Percentiles rank a stretch among this genome's conserved stretches.
These are phyloP conservation scores for Orchesella cincta DNA, from an alignment of 1,140 invertebrate species.

Conservation along the genomic window DNA sequence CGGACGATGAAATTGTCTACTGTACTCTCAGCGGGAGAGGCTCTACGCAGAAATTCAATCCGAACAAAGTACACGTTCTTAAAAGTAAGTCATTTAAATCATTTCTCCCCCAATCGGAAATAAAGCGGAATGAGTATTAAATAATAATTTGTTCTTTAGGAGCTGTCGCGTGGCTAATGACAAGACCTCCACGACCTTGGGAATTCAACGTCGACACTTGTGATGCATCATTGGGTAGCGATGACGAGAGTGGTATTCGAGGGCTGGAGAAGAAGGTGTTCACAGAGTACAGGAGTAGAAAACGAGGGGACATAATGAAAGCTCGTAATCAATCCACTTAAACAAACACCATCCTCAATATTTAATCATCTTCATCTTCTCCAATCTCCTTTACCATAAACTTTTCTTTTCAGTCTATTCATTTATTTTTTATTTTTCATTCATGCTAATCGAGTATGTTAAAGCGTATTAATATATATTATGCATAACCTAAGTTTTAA, in stretches of 20 bases:
- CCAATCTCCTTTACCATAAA: neutral
- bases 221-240: neutral
- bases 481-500: too few relatives aligned
- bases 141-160: neutral
- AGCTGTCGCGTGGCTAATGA: neutral
- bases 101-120: neutral
- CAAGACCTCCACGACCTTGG: neutral
- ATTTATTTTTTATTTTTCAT: too few relatives aligned
- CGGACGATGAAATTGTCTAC: constrained; percentile 4
- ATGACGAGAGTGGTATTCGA: neutral
- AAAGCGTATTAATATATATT: too few relatives aligned
- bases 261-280: constrained; percentile 17
- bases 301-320: constrained; percentile 8
- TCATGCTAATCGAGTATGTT: too few relatives aligned
- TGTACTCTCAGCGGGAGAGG: constrained; percentile 17
- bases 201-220: constrained; percentile 2
- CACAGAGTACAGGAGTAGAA: constrained; percentile 11
- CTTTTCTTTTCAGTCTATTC: too few relatives aligned
- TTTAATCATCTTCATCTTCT: neutral
- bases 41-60: constrained; percentile 18
- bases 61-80: constrained; percentile 3
- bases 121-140: neutral
- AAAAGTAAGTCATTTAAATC: constrained; percentile 9
- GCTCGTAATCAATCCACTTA: neutral
- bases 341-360: too few relatives aligned